Base-by-base conservation (phyloP, 2,888 invertebrate species). In the Lycocerus yunnanus region DNA sequence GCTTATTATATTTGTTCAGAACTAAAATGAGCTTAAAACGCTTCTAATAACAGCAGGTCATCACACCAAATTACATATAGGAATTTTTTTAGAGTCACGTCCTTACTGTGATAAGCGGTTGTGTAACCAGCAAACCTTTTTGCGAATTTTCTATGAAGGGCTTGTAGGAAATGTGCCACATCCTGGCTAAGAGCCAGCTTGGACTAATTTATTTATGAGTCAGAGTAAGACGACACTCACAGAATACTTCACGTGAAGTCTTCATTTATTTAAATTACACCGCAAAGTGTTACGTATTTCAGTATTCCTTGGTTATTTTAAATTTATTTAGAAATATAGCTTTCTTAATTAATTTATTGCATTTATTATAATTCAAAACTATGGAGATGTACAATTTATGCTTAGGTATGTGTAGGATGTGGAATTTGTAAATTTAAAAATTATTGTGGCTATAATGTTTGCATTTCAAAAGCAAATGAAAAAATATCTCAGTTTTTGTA, bases 171-270 rank as follows among this genome's bases (percentile, higher is more conserved):
- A 82, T 81, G 81, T 80, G 79, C 79, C 78, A 78, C 78, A 80
- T 80, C 78, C 80, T 83, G 83, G 83, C 80, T 80, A 76, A 78
- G 78, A 78, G 83, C 82, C 83, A 83, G 79, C 77, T 76, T 77
- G 73, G 77, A 68, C 80, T 83, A 82, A 83, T 82, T 83, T 83
- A 83, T 83, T 83, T 83, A 83, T 81, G 80, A 81, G 77, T 77
- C 77, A 71, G 77, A 78, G 77, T 78, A 78, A 77, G 75, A 77
- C 77, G 77, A 78, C 79, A 76, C 78, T 77, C 74, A 63, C 78
- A 73, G 80, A 80, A 81, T 82, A 79, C 79, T 81, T 80, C 78
- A 79, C 80, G 78, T 78, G 76, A 73, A 78, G 78, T 80, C 78
- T 80, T 80, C 80, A 82, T 80, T 81, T 81, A 82, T 82, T 81